These are phyloP conservation scores for Hirudo medicinalis DNA, from an alignment of 1,140 invertebrate genomes.

Conservation along the genomic window DNA sequence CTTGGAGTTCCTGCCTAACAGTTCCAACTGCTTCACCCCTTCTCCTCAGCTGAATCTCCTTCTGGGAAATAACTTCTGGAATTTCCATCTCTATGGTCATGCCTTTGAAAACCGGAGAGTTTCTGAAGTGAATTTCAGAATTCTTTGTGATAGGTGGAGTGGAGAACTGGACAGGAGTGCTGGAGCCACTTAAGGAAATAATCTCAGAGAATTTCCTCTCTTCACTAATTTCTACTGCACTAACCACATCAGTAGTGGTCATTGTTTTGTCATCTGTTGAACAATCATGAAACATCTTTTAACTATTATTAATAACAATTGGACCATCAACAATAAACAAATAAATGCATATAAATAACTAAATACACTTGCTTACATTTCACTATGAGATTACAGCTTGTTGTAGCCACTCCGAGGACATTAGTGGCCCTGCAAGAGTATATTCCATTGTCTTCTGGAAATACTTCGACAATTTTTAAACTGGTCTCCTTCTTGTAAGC, in stretches of 20 bases:
- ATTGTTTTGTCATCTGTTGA: background rate
- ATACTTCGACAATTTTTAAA: conserved; percentile 79
- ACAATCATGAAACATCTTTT: background rate
- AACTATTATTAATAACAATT: background rate
- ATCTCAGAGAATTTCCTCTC: background rate
- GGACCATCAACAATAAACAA: background rate
- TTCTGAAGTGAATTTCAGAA: conserved; percentile 14
- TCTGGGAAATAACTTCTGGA: background rate
- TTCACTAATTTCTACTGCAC: background rate
- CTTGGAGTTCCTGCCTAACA: background rate
- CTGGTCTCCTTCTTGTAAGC: background rate
- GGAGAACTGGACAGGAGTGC: background rate
- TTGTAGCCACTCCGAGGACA: conserved; percentile 30
- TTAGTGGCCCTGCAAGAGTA: conserved; percentile 39
- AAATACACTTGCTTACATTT: background rate
- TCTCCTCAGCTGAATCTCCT: background rate
- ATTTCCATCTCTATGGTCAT: conserved; percentile 1
- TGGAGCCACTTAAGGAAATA: too few relatives aligned
- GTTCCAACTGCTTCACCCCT: background rate
- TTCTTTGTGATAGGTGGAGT: background rate
- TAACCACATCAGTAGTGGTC: background rate
- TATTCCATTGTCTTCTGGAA: conserved; percentile 79
- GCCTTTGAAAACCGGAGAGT: conserved; percentile 4
- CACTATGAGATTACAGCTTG: background rate
- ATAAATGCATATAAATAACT: background rate